Conservation (phyloP, 1,140 invertebrate species). For the Drosophila sp. region DNA sequence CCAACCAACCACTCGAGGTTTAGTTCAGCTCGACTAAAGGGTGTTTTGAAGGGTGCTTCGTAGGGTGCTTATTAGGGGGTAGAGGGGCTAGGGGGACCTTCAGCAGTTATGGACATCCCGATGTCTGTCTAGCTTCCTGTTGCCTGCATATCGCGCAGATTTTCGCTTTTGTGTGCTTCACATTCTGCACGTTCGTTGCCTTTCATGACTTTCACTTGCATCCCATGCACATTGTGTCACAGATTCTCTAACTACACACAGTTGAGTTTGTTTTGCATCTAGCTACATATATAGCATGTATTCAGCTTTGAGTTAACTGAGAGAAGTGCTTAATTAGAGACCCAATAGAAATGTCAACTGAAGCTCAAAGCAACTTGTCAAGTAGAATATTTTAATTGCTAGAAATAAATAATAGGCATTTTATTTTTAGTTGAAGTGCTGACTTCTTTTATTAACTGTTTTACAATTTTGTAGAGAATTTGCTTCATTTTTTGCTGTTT, state of each 20-base stretch:
- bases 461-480: too few relatives aligned
- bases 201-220: conserved; percentile 53
- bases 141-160: conserved; percentile 36
- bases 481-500: too few relatives aligned
- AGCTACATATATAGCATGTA: conserved; percentile 5
- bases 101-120: conserved; percentile 3
- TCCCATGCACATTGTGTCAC: conserved; percentile 35
- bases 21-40: conserved; percentile 16
- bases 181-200: conserved; percentile 31
- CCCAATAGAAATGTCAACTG: conserved; percentile 2
- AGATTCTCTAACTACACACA: conserved; percentile 18
- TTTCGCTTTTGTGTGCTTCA: conserved; percentile 45
- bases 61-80: too few relatives aligned
- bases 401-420: neutral
- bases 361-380: neutral
- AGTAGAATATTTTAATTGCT: conserved; percentile 38
- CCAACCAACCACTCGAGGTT: conserved; percentile 16
- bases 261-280: conserved; percentile 14
- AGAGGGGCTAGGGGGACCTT: neutral
- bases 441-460: too few relatives aligned
- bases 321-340: conserved; percentile 42
- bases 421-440: too few relatives aligned
- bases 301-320: neutral
- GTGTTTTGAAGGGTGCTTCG: neutral
- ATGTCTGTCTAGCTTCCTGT: conserved; percentile 41